Conservation (phyloP, 2,113 vertebrate species). For the Rostratula benghalensis region DNA sequence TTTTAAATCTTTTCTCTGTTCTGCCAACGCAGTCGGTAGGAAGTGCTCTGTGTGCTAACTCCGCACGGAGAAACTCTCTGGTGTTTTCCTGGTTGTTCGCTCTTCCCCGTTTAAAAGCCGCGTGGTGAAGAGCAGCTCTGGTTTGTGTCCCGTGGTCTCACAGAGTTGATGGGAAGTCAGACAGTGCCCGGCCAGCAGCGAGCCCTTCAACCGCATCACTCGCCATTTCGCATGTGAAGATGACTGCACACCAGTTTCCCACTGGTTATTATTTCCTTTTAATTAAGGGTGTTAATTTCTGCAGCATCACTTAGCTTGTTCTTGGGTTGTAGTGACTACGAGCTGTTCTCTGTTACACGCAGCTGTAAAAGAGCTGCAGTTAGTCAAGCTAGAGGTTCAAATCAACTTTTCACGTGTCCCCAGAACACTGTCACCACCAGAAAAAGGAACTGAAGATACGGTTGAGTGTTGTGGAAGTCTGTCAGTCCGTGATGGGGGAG, state of each 20-base stretch:
- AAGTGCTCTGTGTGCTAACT: not conserved
- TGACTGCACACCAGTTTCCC: not conserved
- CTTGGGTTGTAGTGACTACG: not conserved
- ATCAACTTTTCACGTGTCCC: not conserved
- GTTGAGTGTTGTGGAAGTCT: not conserved
- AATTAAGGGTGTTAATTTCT: not conserved
- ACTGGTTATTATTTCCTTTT: not conserved
- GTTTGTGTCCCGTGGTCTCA: not conserved
- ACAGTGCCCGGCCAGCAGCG: not conserved
- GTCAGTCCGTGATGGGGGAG: not conserved
- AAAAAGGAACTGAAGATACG: not conserved
- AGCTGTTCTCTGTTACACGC: not conserved
- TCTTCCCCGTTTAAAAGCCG: not conserved
- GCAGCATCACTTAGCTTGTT: not conserved
- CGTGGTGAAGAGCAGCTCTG: conserved; percentile 13
- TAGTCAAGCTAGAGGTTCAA: not conserved
- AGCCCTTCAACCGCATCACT: not conserved
- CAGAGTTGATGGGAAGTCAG: not conserved
- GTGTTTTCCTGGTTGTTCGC: not conserved
- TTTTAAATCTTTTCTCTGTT: not conserved
- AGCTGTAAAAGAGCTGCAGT: not conserved
- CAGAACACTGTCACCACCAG: not conserved
- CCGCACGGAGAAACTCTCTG: not conserved
- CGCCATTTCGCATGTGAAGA: not conserved
- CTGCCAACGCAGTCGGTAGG: not conserved